A percentile compares a stretch with the other conserved stretches of the same genome.
Evolutionary conservation across 37 sponge, comb jelly and placozoan genomes (phyloP).

Genomic region (Mnemiopsis leidyi): DNA sequence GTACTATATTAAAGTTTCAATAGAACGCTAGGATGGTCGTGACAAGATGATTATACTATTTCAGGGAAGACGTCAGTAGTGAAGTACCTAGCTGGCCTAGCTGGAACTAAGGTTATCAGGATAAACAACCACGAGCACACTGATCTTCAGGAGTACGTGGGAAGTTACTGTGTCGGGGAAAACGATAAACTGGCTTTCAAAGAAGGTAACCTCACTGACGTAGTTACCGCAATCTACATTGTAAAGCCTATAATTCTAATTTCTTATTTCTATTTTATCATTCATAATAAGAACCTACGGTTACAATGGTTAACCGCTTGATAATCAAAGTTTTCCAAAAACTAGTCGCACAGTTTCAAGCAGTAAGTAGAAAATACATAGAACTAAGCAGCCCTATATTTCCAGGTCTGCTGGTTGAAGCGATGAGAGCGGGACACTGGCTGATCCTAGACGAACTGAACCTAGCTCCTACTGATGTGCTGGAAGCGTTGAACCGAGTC

Average conservation of each 20-base stretch:
- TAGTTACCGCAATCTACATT: too few species aligned
- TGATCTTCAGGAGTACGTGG: constrained; percentile 97
- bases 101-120: constrained; percentile 81
- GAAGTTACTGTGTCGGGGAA: constrained; percentile 79
- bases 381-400: too few species aligned
- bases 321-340: too few species aligned
- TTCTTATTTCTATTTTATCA: too few species aligned
- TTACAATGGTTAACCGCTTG: too few species aligned
- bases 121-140: constrained; percentile 99
- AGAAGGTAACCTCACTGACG: constrained; percentile 75
- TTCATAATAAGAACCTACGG: too few species aligned
- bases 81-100: constrained; percentile 77
- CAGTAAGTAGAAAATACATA: too few species aligned
- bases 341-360: too few species aligned
- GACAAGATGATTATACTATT: too few species aligned
- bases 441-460: constrained; percentile 97
- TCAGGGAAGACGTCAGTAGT: constrained; percentile 91
- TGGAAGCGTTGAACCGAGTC: constrained; percentile 97
- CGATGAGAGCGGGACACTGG: constrained; percentile 97
- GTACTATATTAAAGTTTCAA: too few species aligned
- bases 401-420: constrained; percentile 87
- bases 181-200: constrained; percentile 88
- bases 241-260: too few species aligned
- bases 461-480: constrained; percentile 96
- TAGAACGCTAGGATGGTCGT: too few species aligned